These are phyloP conservation scores for Fabriciana adippe DNA, from an alignment of 2,888 invertebrate species.

Conservation along the genomic window DNA sequence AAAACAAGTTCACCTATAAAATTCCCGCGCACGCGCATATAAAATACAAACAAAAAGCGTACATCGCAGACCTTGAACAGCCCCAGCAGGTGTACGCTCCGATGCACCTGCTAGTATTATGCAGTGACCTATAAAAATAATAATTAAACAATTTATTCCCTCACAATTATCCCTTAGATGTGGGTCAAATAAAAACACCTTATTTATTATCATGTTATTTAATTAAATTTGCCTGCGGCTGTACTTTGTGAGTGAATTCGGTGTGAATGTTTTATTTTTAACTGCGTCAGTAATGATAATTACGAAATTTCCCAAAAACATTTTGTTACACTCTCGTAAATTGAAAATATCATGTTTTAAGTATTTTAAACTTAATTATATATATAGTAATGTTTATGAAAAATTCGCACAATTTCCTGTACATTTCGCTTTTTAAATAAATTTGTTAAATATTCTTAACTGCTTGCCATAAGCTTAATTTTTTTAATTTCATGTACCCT, in stretches of 20 bases:
- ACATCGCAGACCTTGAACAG: slow-evolving; percentile 65
- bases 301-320: not conserved
- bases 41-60: slow-evolving; percentile 49
- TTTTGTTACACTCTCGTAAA: too few relatives aligned
- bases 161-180: slow-evolving; percentile 73
- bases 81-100: slow-evolving; percentile 70
- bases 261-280: not conserved
- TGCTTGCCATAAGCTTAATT: too few relatives aligned
- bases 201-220: slow-evolving; percentile 43
- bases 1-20: slow-evolving; percentile 39
- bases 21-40: slow-evolving; percentile 40
- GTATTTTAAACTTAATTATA: too few relatives aligned
- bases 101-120: slow-evolving; percentile 74
- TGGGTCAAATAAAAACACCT: slow-evolving; percentile 73
- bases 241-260: slow-evolving; percentile 5
- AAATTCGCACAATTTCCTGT: too few relatives aligned
- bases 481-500: too few relatives aligned
- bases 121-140: slow-evolving; percentile 79
- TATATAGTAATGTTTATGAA: too few relatives aligned
- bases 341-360: too few relatives aligned
- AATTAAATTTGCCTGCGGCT: slow-evolving; percentile 30
- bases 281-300: not conserved
- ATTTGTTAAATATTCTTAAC: too few relatives aligned
- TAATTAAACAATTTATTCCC: slow-evolving; percentile 77
- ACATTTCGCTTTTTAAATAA: too few relatives aligned